Evolutionary conservation across 2,113 vertebrate species (phyloP), one percentile per base, ranked within the genome.

Genomic region (Misgurnus mizolepis): DNA sequence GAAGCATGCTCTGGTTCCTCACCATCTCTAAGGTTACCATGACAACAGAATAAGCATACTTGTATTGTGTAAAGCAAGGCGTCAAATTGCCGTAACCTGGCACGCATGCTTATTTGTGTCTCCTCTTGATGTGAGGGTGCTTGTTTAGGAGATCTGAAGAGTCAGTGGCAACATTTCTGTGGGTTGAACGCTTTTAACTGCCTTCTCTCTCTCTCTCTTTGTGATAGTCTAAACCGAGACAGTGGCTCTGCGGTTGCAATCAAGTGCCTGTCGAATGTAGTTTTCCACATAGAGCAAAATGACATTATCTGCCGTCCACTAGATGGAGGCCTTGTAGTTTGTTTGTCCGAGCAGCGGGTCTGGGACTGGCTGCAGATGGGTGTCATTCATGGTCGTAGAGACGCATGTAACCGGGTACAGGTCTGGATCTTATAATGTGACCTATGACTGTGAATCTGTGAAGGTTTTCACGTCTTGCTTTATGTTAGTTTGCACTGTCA

Each of bases 391-490:
- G 81, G 67, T 55, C 71, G 64, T 7, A n/a, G 60, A 71, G 50
- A 53, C 74, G 49, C 68, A 81, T 77, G 56, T 76, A 74, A 82
- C 79, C 71, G 75, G 65, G 69, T 15, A 82, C 82, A 62, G 87
- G 66, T 47, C 82, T 82, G 85, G 86, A 88, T 89, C 85, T 88
- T 85, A 84, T 83, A 77, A 84, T 80, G 76, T 90, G 91, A 93
- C 92, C 91, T 91, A 85, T 89, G 92, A 92, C 92, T 93, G 92
- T 93, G 91, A 92, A 86, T 81, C 73, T 82, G 76, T 86, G 89
- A 76, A 83, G 86, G 86, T 82, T 83, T 86, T 85, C 56, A 82
- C 87, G 87, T 85, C 86, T 89, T 87, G 86, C 84, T 89, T 84
- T 88, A 88, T 79, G 76, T 82, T 77, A 80, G 81, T 80, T 53